Conservation (phyloP, 1,140 invertebrate species). For the Aphis craccivora region DNA sequence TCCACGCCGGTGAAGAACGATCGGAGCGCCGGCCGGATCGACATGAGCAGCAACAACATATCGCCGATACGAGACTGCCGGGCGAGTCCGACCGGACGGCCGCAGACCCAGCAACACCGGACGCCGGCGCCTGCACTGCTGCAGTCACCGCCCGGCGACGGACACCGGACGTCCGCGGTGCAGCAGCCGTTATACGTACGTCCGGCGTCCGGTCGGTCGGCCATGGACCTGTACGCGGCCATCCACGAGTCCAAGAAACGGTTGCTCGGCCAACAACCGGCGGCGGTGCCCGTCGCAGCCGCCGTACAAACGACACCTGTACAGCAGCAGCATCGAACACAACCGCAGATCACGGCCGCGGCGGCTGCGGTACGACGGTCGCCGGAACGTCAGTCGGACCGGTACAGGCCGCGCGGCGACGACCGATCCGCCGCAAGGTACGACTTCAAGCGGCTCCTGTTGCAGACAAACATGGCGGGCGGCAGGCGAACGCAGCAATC, state of each 20-base stretch:
- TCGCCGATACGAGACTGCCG: conserved; percentile 60
- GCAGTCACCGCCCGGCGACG: conserved; percentile 76
- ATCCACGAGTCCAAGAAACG: conserved; percentile 81
- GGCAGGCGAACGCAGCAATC: conserved; percentile 34
- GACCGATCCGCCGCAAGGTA: conserved; percentile 8
- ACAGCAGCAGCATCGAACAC: no score
- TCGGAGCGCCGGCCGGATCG: conserved; percentile 37
- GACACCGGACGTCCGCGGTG: conserved; percentile 54
- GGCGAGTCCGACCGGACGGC: conserved; percentile 66
- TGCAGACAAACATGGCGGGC: conserved; percentile 52
- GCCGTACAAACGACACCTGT: background rate
- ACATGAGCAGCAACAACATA: conserved; percentile 55
- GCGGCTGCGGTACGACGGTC: no score
- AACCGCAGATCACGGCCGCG: background rate
- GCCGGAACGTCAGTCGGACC: conserved; percentile 27
- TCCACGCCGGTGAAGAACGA: conserved; percentile 61
- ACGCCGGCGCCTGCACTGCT: background rate
- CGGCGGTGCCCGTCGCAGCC: background rate
- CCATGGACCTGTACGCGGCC: conserved; percentile 78
- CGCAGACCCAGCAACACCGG: conserved; percentile 75
- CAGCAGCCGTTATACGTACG: background rate
- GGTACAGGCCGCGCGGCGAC: background rate
- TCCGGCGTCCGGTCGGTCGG: conserved; percentile 72
- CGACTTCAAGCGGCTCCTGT: conserved; percentile 43
- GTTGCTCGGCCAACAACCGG: conserved; percentile 62